Evolutionary conservation across 35 echinoderm and acorn worm species (phyloP).

Genomic region (Lytechinus pictus): DNA sequence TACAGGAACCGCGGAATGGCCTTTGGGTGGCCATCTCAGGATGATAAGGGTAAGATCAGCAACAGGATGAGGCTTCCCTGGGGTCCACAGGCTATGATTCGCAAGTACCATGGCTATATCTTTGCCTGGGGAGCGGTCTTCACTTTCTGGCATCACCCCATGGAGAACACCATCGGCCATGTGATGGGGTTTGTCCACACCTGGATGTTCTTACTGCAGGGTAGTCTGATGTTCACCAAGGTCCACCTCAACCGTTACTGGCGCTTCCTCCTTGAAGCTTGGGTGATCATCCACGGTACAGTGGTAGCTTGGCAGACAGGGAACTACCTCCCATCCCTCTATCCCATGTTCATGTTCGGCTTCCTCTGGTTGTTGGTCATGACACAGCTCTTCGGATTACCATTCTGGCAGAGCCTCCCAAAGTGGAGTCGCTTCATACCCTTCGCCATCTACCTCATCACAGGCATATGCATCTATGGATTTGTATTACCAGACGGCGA

Average conservation of each 20-base stretch:
- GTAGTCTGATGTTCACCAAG: conserved; percentile 90
- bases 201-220: conserved; percentile 89
- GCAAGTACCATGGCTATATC: conserved; percentile 92
- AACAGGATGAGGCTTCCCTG: conserved; percentile 59
- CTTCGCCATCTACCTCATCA: conserved; percentile 58
- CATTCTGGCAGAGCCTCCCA: conserved; percentile 84
- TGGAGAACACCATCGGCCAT: conserved; percentile 95
- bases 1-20: conserved; percentile 88
- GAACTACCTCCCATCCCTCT: conserved; percentile 61
- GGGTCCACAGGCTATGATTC: conserved; percentile 69
- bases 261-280: conserved; percentile 73
- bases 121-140: conserved; percentile 94
- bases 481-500: conserved; percentile 58
- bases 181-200: conserved; percentile 79
- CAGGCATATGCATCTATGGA: conserved; percentile 54
- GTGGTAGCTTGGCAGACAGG: conserved; percentile 84
- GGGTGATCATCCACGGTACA: conserved; percentile 84
- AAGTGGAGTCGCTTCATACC: conserved; percentile 60
- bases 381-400: conserved; percentile 80
- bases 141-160: conserved; percentile 97
- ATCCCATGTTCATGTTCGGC: conserved; percentile 91
- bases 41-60: conserved; percentile 66
- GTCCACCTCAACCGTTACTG: conserved; percentile 90
- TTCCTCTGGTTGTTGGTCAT: conserved; percentile 86
- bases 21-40: conserved; percentile 81